phyloP scores from a whole-genome alignment of 1,140 invertebrate genomes.

The Gonatopus flavifemur region DNA sequence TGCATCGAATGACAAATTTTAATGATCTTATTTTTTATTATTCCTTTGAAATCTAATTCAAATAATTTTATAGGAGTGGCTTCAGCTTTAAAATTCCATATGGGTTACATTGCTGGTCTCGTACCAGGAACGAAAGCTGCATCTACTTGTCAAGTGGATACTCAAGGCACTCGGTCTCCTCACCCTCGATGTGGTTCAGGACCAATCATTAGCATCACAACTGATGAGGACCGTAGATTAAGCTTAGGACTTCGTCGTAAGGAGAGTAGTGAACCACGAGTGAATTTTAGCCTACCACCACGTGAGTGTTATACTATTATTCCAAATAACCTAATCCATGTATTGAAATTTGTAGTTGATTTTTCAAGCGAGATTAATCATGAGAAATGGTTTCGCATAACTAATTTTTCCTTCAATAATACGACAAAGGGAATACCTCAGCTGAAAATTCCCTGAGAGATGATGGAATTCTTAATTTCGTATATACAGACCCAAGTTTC shows the following conservation, averaged over 20 bases:
- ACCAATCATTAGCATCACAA: conserved; percentile 55
- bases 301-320: conserved; percentile 30
- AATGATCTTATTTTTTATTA: too few species aligned
- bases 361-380: too few species aligned
- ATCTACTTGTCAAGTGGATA: conserved; percentile 51
- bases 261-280: conserved; percentile 59
- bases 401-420: too few species aligned
- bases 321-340: too few species aligned
- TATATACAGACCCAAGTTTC: too few species aligned
- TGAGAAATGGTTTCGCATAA: too few species aligned
- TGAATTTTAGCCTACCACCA: conserved; percentile 67
- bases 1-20: too few species aligned
- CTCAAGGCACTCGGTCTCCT: conserved; percentile 50
- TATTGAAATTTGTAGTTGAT: too few species aligned
- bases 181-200: conserved; percentile 53
- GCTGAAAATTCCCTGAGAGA: too few species aligned
- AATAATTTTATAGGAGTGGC: conserved; percentile 64
- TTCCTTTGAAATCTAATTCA: too few species aligned
- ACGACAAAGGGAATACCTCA: too few species aligned
- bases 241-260: conserved; percentile 47
- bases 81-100: conserved; percentile 69
- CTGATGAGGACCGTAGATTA: conserved; percentile 50
- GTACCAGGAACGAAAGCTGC: conserved; percentile 64
- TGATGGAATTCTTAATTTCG: too few species aligned
- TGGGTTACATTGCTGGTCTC: conserved; percentile 70